phyloP scores from a whole-genome alignment of 1,140 invertebrate species.

The Phenacoccus solenopsis region DNA sequence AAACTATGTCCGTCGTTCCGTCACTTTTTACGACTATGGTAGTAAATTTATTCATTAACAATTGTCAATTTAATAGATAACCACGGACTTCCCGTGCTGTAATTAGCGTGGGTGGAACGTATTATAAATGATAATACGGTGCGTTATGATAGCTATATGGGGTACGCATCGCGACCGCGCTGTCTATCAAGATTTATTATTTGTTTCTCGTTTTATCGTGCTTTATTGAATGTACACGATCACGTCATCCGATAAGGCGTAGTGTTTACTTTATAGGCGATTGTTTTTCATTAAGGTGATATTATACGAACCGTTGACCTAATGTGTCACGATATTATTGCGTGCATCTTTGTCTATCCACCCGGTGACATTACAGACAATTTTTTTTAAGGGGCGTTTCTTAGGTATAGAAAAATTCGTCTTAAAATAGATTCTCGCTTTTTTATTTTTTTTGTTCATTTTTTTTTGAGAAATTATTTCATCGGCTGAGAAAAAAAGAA shows the following conservation, averaged over 20 bases:
- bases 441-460: too few species aligned
- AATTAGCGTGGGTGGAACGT: background rate
- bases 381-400: too few species aligned
- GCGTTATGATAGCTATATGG: background rate
- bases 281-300: background rate
- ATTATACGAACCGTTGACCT: background rate
- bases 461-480: too few species aligned
- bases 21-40: too few species aligned
- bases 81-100: background rate
- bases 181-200: background rate
- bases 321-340: background rate
- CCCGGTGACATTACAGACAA: too few species aligned
- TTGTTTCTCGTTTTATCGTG: background rate
- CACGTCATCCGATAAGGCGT: background rate
- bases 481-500: too few species aligned
- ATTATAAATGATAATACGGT: background rate
- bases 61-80: slow-evolving; percentile 3
- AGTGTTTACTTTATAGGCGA: background rate
- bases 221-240: background rate
- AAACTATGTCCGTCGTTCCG: too few species aligned
- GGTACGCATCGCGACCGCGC: too few species aligned
- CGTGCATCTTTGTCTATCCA: too few species aligned
- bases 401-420: too few species aligned
- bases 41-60: slow-evolving; percentile 3
- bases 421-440: too few species aligned